A percentile compares a stretch with the other conserved stretches of the same genome.
phyloP scores from a whole-genome alignment of 2,888 invertebrate genomes.

The Macrophya alboannulata region DNA sequence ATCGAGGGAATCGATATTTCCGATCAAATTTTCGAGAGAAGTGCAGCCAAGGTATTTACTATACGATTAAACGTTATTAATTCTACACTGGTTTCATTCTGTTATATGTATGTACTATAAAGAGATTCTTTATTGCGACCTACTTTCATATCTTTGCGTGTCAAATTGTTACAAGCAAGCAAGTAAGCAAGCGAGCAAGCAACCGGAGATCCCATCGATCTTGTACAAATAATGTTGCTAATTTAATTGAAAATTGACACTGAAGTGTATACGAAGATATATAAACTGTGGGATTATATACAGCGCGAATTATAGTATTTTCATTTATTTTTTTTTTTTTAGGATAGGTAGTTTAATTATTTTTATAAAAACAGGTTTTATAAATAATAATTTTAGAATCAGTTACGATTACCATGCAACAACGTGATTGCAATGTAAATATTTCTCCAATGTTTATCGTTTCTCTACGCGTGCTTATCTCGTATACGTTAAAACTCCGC shows the following conservation, averaged over 20 bases:
- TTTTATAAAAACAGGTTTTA: neutral
- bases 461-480: neutral
- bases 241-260: constrained; percentile 2
- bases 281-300: neutral
- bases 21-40: neutral
- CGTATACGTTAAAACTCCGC: neutral
- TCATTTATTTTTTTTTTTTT: too few species aligned
- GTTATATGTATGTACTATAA: neutral
- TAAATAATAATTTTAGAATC: neutral
- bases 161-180: constrained; percentile 24
- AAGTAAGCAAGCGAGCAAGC: neutral
- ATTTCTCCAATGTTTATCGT: neutral
- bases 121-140: constrained; percentile 36
- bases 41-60: neutral
- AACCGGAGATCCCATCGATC: constrained; percentile 9
- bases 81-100: constrained; percentile 1
- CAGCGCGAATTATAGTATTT: neutral
- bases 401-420: neutral
- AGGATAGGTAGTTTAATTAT: neutral
- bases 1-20: neutral
- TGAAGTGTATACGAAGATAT: neutral
- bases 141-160: constrained; percentile 39
- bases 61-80: neutral
- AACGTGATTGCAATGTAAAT: neutral
- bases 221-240: neutral